Conservation (phyloP, 1,140 invertebrate species). For the Caligus rogercresseyi region DNA sequence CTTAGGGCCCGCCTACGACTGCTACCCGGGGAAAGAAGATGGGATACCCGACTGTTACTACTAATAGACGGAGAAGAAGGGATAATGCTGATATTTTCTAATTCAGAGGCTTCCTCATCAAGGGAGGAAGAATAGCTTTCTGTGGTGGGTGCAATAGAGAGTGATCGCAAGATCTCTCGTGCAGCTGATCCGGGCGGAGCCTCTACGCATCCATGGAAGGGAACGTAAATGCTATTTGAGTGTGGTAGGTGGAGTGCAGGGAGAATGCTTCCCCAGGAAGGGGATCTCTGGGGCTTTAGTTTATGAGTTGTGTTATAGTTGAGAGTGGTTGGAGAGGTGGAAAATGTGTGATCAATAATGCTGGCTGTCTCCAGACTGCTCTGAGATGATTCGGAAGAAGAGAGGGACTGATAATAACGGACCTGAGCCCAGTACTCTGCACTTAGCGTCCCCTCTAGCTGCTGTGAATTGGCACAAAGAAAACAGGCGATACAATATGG, state of each 20-base stretch:
- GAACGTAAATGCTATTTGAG: neutral
- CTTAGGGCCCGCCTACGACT: neutral
- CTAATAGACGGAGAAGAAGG: neutral
- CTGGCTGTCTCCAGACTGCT: neutral
- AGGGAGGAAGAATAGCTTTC: slow-evolving; percentile 9
- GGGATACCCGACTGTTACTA: neutral
- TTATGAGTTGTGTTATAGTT: neutral
- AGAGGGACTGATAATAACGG: neutral
- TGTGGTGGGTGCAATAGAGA: slow-evolving; percentile 9
- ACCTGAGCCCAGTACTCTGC: neutral
- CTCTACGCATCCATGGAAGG: slow-evolving; percentile 12
- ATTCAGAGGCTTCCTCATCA: neutral
- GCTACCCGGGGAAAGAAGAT: neutral
- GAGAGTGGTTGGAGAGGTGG: neutral
- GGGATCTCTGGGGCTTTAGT: neutral
- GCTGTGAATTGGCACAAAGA: no score
- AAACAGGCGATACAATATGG: no score
- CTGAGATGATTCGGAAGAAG: neutral
- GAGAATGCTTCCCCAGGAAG: neutral
- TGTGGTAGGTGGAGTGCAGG: neutral
- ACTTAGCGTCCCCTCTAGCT: neutral
- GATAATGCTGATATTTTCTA: no score
- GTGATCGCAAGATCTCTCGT: neutral
- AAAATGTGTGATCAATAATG: no score
- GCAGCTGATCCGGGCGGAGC: slow-evolving; percentile 8